Percentiles rank a stretch among this genome's conserved stretches.
These are phyloP conservation scores for Periparus ater DNA, from an alignment of 2,797 vertebrate genomes.

Conservation along the genomic window DNA sequence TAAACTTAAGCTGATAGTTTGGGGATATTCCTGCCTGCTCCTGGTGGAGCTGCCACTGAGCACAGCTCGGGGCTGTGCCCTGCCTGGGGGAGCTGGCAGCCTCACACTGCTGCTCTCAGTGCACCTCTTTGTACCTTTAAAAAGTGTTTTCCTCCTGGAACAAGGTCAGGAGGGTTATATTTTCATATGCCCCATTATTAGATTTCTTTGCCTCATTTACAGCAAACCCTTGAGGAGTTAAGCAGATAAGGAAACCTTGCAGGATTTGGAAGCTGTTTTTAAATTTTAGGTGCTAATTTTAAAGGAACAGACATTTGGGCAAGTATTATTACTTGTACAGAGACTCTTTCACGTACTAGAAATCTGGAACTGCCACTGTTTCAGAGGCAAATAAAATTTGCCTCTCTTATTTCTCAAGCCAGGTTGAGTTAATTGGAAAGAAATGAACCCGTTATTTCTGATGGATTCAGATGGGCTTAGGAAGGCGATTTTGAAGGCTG, in stretches of 20 bases:
- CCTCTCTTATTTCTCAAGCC: not conserved
- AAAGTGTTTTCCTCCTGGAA: not conserved
- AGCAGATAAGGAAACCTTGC: not conserved
- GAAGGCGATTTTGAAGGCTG: not conserved
- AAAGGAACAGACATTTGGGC: not conserved
- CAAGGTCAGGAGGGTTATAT: not conserved
- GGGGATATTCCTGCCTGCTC: not conserved
- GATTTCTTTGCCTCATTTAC: not conserved
- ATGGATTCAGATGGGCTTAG: not conserved
- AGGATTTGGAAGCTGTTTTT: not conserved
- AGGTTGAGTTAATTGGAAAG: not conserved
- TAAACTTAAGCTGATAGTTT: not conserved
- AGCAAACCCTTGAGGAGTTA: not conserved
- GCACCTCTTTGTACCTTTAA: not conserved
- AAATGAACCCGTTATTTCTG: not conserved
- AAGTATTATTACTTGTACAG: not conserved
- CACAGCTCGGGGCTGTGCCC: not conserved
- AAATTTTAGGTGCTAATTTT: slow-evolving; percentile 8
- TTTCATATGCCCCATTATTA: not conserved
- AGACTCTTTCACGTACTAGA: not conserved
- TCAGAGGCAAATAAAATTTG: not conserved
- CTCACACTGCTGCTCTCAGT: not conserved
- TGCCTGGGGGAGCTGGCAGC: not conserved
- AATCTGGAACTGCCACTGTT: not conserved
- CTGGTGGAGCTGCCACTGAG: not conserved